Base-by-base conservation (phyloP, 2,888 invertebrate genomes). In the Stomorhina lunata region DNA sequence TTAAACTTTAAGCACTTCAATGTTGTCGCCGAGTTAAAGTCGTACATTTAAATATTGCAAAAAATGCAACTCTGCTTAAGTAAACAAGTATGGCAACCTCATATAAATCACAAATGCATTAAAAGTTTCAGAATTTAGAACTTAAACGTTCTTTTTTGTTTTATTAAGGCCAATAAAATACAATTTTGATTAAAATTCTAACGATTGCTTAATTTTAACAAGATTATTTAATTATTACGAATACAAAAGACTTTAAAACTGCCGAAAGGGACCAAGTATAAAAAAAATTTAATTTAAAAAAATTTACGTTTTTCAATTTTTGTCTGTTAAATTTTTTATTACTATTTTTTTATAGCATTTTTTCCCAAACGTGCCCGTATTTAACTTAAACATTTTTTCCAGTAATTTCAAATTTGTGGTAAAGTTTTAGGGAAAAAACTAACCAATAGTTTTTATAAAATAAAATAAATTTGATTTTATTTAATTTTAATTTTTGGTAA, bases 401-500 rank as follows among this genome's bases (percentile, higher is more conserved):
- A n/a, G 48, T 50, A 43, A 27, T 76, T 76, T 80, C 65, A 55
- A 53, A 59, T 45, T 10, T 37, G 37, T 37, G 34, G 68, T 63
- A 32, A 20, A 22, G n/a, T 4, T 76, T 50, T 55, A 71, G 55
- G 32, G 29, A 22, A 40, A 48, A 29, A 55, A 48, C 7, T n/a
- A 22, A 6, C 48, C 15, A 4, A 4, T 34, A 50, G 20, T 25
- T 17, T 9, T 37, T 27, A 27, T 37, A 22, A 32, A 32, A 32
- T 6, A 32, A n/a, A n/a, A n/a, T n/a, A n/a, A n/a, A n/a, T n/a
- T n/a, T 34, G 6, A 57, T 25, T 55, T 73, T 80, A 55, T 75
- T 63, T 69, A 69, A 76, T 48, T 81, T 76, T 37, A 68, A 68
- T 55, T 75, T 72, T 77, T 61, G 72, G 77, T 81, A 63, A 77